Evolutionary conservation across 2,888 invertebrate species (phyloP).

Genomic region (Boloria euphrosyne): DNA sequence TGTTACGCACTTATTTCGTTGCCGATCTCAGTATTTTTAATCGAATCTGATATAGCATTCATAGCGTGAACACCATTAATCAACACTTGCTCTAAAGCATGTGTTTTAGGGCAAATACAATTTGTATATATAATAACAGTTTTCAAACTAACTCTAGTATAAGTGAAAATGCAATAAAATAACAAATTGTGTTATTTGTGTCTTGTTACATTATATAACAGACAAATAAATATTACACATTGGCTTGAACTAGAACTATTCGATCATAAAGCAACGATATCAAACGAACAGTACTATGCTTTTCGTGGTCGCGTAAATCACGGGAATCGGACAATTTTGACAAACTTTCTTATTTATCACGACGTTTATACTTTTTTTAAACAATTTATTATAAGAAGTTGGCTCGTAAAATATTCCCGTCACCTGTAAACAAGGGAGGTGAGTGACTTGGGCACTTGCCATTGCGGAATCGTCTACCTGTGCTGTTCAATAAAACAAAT

Average conservation of each 20-base stretch:
- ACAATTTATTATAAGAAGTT: slow-evolving; percentile 5
- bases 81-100: too few relatives aligned
- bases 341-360: slow-evolving; percentile 15
- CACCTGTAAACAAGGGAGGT: neutral
- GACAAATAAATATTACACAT: too few relatives aligned
- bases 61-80: too few relatives aligned
- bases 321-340: neutral
- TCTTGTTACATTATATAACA: too few relatives aligned
- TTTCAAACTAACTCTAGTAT: too few relatives aligned
- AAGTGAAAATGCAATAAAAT: too few relatives aligned
- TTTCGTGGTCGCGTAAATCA: slow-evolving; percentile 10
- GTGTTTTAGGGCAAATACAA: too few relatives aligned
- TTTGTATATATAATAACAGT: too few relatives aligned
- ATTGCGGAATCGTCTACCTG: neutral
- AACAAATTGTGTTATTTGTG: too few relatives aligned
- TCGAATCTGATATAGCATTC: too few relatives aligned
- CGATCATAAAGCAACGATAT: slow-evolving; percentile 5
- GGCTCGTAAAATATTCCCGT: slow-evolving; percentile 8
- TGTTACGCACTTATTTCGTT: too few relatives aligned
- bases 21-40: too few relatives aligned
- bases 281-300: neutral
- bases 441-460: neutral
- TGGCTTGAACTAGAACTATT: neutral
- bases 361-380: slow-evolving; percentile 22
- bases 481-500: neutral